Percentiles rank a stretch among this genome's conserved stretches.
phyloP scores from a whole-genome alignment of 2,888 invertebrate species.

The Pinctada fucata region DNA sequence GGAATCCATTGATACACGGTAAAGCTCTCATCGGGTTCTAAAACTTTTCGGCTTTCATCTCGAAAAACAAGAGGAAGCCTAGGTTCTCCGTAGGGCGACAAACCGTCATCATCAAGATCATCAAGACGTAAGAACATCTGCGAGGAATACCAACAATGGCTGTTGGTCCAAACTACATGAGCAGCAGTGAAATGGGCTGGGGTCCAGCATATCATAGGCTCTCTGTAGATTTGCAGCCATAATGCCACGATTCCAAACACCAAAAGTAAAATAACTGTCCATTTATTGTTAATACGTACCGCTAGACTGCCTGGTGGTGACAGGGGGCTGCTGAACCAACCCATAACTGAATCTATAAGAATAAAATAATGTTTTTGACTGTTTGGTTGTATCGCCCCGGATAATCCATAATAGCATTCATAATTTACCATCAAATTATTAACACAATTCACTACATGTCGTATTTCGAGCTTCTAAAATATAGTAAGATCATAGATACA shows the following conservation, averaged over 20 bases:
- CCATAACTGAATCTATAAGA: too few relatives aligned
- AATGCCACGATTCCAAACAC: constrained; percentile 36
- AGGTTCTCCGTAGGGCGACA: neutral
- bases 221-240: constrained; percentile 39
- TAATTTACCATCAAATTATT: too few relatives aligned
- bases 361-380: too few relatives aligned
- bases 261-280: constrained; percentile 45
- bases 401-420: too few relatives aligned
- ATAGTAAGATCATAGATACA: too few relatives aligned
- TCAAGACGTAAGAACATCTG: neutral
- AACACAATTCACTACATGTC: too few relatives aligned
- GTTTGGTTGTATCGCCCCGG: too few relatives aligned
- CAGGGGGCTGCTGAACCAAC: too few relatives aligned
- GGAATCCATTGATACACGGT: constrained; percentile 47
- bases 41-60: too few relatives aligned
- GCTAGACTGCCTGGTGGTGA: too few relatives aligned
- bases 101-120: neutral
- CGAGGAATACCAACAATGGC: constrained; percentile 29
- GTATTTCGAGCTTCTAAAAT: too few relatives aligned
- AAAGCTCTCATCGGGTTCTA: neutral
- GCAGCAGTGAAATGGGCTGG: constrained; percentile 35
- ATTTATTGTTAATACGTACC: constrained; percentile 31
- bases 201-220: constrained; percentile 36
- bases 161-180: constrained; percentile 1
- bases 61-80: neutral